These are phyloP conservation scores for Betta splendens DNA, from an alignment of 2,797 vertebrate genomes.

Conservation along the genomic window DNA sequence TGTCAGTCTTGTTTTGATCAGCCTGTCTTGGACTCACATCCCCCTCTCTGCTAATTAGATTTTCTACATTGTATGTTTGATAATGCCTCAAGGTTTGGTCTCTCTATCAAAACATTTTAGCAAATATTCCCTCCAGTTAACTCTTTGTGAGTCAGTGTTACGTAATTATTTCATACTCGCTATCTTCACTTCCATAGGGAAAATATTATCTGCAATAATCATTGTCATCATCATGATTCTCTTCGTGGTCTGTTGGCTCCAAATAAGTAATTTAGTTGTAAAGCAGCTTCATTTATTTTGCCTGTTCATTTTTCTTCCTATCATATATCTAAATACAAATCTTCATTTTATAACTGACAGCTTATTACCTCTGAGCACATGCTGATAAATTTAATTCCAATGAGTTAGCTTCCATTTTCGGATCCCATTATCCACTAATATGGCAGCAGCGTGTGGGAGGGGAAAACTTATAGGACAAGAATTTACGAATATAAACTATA, in stretches of 20 bases:
- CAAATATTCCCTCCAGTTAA: conserved; percentile 65
- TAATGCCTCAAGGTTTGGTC: conserved; percentile 65
- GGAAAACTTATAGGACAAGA: conserved; percentile 60
- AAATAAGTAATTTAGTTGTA: conserved; percentile 86
- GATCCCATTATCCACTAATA: conserved; percentile 84
- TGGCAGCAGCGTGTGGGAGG: conserved; percentile 73
- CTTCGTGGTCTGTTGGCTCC: conserved; percentile 77
- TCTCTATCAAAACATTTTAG: conserved; percentile 68
- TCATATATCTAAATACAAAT: conserved; percentile 90
- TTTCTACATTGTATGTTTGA: conserved; percentile 75
- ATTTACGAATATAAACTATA: conserved; percentile 48
- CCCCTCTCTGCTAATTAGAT: conserved; percentile 75
- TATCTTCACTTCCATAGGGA: conserved; percentile 73
- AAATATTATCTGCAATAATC: conserved; percentile 81
- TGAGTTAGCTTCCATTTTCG: conserved; percentile 85
- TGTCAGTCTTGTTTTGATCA: conserved; percentile 68
- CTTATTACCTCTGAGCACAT: conserved; percentile 87
- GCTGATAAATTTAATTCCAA: conserved; percentile 87
- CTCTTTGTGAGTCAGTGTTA: conserved; percentile 58
- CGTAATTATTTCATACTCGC: conserved; percentile 75
- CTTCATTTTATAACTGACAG: conserved; percentile 88
- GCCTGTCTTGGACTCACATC: conserved; percentile 43
- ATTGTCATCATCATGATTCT: conserved; percentile 79
- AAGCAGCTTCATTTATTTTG: conserved; percentile 84
- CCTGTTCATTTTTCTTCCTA: conserved; percentile 84